A percentile compares a stretch with the other conserved stretches of the same genome.
Conservation (phyloP, 2,113 vertebrate species). For the Calyptommatus sinebrachiatus region DNA sequence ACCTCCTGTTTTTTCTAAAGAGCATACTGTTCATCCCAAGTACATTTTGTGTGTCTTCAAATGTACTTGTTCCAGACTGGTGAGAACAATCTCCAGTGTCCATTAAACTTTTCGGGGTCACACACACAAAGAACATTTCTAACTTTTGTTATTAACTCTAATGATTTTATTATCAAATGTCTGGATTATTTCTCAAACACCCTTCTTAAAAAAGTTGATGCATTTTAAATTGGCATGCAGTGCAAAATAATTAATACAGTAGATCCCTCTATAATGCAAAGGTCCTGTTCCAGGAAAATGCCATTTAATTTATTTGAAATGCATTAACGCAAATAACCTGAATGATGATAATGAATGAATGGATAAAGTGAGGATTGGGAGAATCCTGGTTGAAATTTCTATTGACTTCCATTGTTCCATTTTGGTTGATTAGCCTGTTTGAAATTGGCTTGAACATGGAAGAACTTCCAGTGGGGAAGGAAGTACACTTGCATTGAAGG, state of each 20-base stretch:
- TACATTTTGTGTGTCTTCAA: constrained; percentile 28
- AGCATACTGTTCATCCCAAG: constrained; percentile 31
- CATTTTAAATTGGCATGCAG: neutral
- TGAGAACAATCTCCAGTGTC: constrained; percentile 43
- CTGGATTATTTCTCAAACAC: neutral
- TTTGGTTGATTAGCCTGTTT: too few species aligned
- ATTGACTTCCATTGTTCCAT: too few species aligned
- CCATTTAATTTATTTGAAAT: too few species aligned
- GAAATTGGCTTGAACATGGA: too few species aligned
- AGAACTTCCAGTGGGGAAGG: too few species aligned
- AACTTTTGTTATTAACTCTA: neutral
- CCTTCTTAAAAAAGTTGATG: neutral
- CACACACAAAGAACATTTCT: neutral
- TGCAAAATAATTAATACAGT: neutral
- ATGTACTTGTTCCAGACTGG: constrained; percentile 33
- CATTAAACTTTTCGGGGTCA: constrained; percentile 24
- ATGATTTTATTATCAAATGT: neutral
- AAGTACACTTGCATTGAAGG: too few species aligned
- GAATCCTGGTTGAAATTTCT: too few species aligned
- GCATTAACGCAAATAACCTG: too few species aligned
- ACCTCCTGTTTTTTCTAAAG: constrained; percentile 41
- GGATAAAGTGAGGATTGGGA: too few species aligned
- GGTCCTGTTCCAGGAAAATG: too few species aligned
- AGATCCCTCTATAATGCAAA: too few species aligned
- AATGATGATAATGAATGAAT: too few species aligned